phyloP scores from a whole-genome alignment of 2,797 vertebrate species.

The Rhinella marina region DNA sequence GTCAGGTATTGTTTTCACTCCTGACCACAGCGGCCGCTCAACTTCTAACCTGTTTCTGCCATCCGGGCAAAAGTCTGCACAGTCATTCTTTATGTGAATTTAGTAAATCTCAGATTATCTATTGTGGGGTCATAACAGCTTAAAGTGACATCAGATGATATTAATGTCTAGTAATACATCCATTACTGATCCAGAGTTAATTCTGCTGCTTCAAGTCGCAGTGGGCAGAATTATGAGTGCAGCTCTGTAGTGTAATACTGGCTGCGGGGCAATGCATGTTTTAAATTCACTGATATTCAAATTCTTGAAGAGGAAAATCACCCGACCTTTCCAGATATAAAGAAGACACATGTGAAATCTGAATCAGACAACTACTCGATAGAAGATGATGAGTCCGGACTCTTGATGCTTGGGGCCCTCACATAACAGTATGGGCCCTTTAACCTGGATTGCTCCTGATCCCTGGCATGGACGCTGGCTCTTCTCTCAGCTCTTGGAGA shows the following conservation, averaged over 20 bases:
- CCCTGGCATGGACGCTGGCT: not conserved
- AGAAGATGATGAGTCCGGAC: not conserved
- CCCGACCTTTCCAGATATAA: no score
- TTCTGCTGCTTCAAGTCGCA: no score
- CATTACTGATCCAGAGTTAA: no score
- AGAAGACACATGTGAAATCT: no score
- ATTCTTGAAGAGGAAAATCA: not conserved
- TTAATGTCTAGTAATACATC: no score
- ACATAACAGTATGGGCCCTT: not conserved
- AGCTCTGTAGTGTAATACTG: not conserved
- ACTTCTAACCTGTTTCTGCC: not conserved
- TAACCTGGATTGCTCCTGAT: not conserved
- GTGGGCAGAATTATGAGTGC: not conserved
- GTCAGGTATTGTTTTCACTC: not conserved
- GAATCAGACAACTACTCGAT: no score
- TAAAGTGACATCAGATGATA: not conserved
- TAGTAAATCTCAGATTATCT: not conserved
- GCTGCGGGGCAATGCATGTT: not conserved
- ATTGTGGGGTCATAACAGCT: not conserved
- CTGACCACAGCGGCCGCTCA: not conserved
- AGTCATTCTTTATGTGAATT: no score
- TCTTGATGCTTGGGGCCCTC: not conserved
- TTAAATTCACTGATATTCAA: not conserved
- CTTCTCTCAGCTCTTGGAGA: not conserved
- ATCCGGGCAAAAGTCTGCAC: not conserved